Conservation (phyloP, 2,888 invertebrate species). For the Acanthosepion lycidas region DNA sequence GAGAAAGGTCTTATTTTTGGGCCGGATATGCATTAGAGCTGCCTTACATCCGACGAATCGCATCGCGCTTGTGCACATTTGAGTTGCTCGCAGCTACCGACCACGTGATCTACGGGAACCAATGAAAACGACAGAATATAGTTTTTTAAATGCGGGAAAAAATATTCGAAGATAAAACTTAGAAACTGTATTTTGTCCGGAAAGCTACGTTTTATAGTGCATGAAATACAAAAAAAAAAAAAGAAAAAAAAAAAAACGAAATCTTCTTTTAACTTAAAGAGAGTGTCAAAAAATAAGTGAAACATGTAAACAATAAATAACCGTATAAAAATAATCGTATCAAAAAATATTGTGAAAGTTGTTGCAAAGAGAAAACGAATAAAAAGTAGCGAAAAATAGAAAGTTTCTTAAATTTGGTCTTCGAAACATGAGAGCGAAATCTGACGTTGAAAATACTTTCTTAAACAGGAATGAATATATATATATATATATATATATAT, state of each 20-base stretch:
- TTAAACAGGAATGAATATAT: background rate
- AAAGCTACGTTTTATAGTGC: background rate
- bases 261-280: background rate
- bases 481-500: too few species aligned
- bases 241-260: background rate
- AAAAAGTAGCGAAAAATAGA: background rate
- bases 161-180: background rate
- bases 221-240: background rate
- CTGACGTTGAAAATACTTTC: background rate
- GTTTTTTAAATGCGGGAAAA: background rate
- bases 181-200: background rate
- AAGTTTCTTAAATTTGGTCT: background rate
- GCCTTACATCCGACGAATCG: constrained; percentile 22
- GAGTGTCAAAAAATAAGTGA: background rate
- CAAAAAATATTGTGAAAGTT: background rate
- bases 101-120: background rate
- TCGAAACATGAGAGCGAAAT: background rate
- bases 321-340: background rate
- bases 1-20: constrained; percentile 33
- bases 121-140: background rate
- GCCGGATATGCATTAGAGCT: constrained; percentile 33
- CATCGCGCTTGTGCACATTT: background rate
- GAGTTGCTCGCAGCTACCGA: background rate
- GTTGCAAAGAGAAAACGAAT: background rate
- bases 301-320: background rate